These are phyloP conservation scores for Centropristis striata DNA, from an alignment of 2,113 vertebrate genomes.

Conservation along the genomic window DNA sequence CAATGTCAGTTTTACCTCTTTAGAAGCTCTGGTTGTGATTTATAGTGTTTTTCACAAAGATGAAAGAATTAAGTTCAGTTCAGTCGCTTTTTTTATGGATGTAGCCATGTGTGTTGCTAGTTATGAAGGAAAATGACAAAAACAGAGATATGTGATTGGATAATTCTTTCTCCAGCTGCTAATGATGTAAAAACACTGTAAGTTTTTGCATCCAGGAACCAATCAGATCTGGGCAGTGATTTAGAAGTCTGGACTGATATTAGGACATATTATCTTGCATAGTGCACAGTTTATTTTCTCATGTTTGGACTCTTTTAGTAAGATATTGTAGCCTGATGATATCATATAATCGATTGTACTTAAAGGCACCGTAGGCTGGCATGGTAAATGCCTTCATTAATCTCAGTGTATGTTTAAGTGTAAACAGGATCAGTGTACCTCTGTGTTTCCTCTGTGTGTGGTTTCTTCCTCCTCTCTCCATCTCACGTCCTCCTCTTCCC, in stretches of 20 bases:
- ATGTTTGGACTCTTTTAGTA: background rate
- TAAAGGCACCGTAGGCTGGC: background rate
- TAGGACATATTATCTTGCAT: background rate
- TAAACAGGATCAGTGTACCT: slow-evolving; percentile 28
- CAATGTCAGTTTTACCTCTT: no score
- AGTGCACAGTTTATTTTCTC: background rate
- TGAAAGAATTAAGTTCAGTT: no score
- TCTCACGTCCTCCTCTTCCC: slow-evolving; percentile 46
- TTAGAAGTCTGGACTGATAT: background rate
- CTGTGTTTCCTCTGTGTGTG: slow-evolving; percentile 24
- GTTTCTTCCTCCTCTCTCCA: slow-evolving; percentile 57
- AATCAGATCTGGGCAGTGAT: background rate
- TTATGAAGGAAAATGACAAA: background rate
- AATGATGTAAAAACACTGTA: background rate
- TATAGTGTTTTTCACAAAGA: no score
- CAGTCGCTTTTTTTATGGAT: background rate
- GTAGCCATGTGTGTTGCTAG: background rate
- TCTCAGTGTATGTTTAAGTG: background rate
- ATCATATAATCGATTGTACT: background rate
- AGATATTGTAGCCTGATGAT: background rate
- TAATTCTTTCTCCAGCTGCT: background rate
- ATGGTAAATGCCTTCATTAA: background rate
- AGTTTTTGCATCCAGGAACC: background rate
- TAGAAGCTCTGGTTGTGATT: no score
- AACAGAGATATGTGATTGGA: no score